These are phyloP conservation scores for Coranthus polyacanthus DNA, from an alignment of 2,797 vertebrate genomes.

Conservation along the genomic window DNA sequence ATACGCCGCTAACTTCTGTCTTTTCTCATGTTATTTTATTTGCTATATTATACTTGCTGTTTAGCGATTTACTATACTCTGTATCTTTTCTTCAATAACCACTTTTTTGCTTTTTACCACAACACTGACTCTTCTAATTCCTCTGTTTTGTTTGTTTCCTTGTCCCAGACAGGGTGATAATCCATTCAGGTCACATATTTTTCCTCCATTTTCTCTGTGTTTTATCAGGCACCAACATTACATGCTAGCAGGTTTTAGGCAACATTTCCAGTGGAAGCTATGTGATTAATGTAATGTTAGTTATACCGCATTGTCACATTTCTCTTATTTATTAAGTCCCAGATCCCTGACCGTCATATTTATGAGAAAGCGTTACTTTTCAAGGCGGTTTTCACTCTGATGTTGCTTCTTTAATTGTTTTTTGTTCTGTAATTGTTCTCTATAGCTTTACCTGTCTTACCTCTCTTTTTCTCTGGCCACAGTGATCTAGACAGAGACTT, in stretches of 20 bases:
- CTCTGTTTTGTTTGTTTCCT: slow-evolving; percentile 22
- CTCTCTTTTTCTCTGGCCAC: slow-evolving; percentile 81
- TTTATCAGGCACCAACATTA: neutral
- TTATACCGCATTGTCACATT: neutral
- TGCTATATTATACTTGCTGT: neutral
- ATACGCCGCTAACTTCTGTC: neutral
- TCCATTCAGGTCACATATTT: slow-evolving; percentile 12
- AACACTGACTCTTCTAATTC: neutral
- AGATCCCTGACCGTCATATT: slow-evolving; percentile 27
- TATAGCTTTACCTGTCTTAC: slow-evolving; percentile 30
- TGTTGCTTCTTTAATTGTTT: neutral
- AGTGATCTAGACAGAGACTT: slow-evolving; percentile 99
- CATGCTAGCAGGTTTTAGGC: neutral
- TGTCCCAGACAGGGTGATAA: slow-evolving; percentile 13
- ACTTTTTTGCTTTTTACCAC: slow-evolving; percentile 6
- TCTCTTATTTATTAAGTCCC: slow-evolving; percentile 2
- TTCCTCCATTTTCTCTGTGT: neutral
- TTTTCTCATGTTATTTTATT: neutral
- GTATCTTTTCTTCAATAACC: slow-evolving; percentile 1
- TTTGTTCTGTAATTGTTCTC: slow-evolving; percentile 16
- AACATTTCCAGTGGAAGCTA: neutral
- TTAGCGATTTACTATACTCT: too few relatives aligned
- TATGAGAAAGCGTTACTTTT: slow-evolving; percentile 4
- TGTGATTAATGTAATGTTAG: slow-evolving; percentile 19
- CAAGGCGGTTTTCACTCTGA: neutral